Evolutionary conservation across 2,888 invertebrate species (phyloP).

Genomic region (Polyommatus icarus): DNA sequence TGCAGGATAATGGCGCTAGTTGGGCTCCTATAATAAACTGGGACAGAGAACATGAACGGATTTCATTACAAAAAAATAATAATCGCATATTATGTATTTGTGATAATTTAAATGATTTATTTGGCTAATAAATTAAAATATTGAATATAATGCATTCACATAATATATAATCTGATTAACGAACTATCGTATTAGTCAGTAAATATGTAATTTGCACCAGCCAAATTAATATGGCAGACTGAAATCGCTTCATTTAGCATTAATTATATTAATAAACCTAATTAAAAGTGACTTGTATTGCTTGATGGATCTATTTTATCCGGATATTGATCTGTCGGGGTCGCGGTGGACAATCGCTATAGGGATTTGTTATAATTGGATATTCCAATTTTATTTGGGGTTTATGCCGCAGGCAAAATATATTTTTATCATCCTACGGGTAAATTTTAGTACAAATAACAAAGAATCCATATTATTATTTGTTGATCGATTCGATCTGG

Average conservation of each 20-base stretch:
- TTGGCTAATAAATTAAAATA: background rate
- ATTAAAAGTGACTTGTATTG: constrained; percentile 4
- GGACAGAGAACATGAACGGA: no score
- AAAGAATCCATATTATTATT: background rate
- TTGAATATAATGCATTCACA: background rate
- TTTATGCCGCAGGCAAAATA: background rate
- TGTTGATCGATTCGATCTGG: background rate
- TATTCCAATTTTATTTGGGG: background rate
- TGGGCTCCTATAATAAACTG: no score
- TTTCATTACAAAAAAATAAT: no score
- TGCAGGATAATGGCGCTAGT: no score
- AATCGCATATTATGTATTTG: background rate
- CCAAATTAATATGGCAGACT: constrained; percentile 18
- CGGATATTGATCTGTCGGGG: constrained; percentile 17
- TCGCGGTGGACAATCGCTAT: background rate
- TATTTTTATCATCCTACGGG: background rate
- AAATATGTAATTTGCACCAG: background rate
- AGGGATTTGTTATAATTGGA: constrained; percentile 28
- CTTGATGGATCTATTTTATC: constrained; percentile 10
- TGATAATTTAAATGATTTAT: background rate
- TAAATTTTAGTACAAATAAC: background rate
- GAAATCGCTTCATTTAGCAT: constrained; percentile 3
- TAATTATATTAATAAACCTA: background rate
- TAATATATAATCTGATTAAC: background rate
- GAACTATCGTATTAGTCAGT: background rate